Conservation (phyloP, 2,113 vertebrate species). For the Motacilla alba region DNA sequence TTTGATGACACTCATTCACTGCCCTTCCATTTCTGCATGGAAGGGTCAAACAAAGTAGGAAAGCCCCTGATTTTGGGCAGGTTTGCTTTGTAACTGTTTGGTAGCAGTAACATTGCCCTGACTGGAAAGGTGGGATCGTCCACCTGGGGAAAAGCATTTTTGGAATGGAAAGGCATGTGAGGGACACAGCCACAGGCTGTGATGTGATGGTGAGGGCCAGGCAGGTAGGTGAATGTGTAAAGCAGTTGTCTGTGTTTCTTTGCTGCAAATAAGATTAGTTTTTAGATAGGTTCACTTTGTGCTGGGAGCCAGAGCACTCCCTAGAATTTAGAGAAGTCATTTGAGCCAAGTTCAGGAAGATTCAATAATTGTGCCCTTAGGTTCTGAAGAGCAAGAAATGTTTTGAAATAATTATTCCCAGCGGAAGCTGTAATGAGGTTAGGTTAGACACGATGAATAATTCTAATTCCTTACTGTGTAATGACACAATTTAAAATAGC, state of each 20-base stretch:
- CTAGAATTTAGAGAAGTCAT: neutral
- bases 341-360: neutral
- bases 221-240: neutral
- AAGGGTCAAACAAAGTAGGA: neutral
- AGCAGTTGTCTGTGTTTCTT: neutral
- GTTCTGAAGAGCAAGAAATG: conserved; percentile 1
- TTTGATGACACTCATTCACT: neutral
- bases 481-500: conserved; percentile 43
- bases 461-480: conserved; percentile 35
- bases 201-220: fast-evolving
- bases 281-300: neutral
- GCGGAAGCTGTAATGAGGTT: conserved; percentile 30
- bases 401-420: conserved; percentile 27
- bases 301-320: neutral
- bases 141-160: neutral
- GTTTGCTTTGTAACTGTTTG: neutral
- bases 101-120: neutral
- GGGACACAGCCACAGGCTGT: neutral
- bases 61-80: neutral
- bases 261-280: neutral
- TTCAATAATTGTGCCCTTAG: neutral
- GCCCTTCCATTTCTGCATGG: neutral
- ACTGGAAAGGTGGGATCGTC: neutral
- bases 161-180: neutral
- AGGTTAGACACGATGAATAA: conserved; percentile 32